Conservation (phyloP, 2,113 vertebrate species). For the Mustela lutreola region DNA sequence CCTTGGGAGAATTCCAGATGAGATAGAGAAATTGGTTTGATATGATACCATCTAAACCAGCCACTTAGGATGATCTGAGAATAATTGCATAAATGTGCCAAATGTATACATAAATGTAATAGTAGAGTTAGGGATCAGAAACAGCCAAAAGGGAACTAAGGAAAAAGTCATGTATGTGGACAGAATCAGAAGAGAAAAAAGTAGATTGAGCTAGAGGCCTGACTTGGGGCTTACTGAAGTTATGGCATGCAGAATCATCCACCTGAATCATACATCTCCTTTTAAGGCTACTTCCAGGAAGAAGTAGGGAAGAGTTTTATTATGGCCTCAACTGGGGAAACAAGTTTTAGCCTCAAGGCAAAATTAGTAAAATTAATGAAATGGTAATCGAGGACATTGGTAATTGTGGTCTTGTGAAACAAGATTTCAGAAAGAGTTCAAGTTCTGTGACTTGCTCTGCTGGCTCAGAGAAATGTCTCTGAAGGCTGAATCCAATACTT, state of each 20-base stretch:
- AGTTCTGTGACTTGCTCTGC: constrained; percentile 53
- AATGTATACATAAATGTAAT: neutral
- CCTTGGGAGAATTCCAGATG: neutral
- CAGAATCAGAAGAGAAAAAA: constrained; percentile 43
- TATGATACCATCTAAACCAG: neutral
- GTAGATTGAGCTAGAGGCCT: neutral
- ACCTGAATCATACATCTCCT: neutral
- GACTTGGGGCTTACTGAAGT: neutral
- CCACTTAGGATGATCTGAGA: neutral
- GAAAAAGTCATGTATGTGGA: neutral
- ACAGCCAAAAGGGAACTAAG: neutral
- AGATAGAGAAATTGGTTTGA: neutral
- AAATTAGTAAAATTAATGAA: constrained; percentile 52
- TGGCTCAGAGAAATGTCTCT: constrained; percentile 51
- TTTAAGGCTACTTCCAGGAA: neutral
- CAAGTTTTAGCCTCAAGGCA: constrained; percentile 63
- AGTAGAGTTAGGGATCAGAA: neutral
- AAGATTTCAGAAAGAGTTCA: constrained; percentile 57
- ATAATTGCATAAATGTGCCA: neutral
- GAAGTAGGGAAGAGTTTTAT: neutral
- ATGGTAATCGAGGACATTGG: neutral
- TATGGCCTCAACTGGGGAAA: neutral
- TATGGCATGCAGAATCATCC: neutral
- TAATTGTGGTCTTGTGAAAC: constrained; percentile 1
- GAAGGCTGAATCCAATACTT: constrained; percentile 69